Evolutionary conservation across 2,888 invertebrate species (phyloP), one percentile per base, ranked within the genome.

Genomic region (Mesoligia furuncula): DNA sequence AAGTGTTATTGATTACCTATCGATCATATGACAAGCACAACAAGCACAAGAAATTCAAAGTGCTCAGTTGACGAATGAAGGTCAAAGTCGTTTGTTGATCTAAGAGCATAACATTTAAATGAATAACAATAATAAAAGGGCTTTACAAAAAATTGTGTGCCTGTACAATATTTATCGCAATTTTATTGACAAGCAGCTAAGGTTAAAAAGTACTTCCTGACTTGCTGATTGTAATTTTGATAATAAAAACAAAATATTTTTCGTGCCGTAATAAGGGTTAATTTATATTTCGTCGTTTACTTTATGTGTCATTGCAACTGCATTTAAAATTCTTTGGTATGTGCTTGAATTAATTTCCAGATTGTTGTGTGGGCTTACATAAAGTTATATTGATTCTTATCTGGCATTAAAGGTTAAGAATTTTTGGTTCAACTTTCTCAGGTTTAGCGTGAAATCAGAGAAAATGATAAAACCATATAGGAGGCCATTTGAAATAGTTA

Each of bases 161-260:
- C 31, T 75, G 36, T 24, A 72, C 39, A 68, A 70, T 68, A 75
- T 76, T 88, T 67, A 81, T 77, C 51, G 68, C 51, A 36, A 79
- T 84, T 75, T 27, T 71, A 77, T 54, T 77, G 77, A 84, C 73
- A 87, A 65, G 62, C 74, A 71, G 59, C 69, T 73, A 88, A 86
- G 87, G 86, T 87, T 79, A 78, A 64, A 74, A 75, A 68, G 65
- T 67, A 81, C 73, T 87, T 88, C 89, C 87, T 76, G 68, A 68
- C 48, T 75, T 54, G 73, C 72, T 66, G 77, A 77, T 80, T 80
- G 24, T 77, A 75, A 77, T 64, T 73, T 61, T 64, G 77, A 81
- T 84, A 65, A 66, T 61, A 57, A 65, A 73, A n/a, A 65, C 48
- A 71, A 69, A 81, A 74, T 72, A 72, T 65, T 39, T 75, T 54